Conservation (phyloP, 2,797 vertebrate genomes). For the Cyclopterus lumpus region DNA sequence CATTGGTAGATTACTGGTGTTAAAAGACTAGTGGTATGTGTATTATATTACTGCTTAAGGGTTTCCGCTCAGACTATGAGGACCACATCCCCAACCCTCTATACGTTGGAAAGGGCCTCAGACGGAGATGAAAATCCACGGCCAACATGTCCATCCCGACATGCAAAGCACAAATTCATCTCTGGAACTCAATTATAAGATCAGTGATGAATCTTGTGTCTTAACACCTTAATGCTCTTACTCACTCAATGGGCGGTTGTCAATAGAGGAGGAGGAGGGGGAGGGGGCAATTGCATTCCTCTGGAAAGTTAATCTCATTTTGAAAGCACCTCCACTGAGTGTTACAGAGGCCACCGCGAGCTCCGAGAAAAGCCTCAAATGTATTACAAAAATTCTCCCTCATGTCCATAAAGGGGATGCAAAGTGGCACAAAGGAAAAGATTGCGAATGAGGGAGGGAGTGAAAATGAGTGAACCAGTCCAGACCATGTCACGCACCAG, state of each 20-base stretch:
- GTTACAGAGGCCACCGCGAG: slow-evolving; percentile 73
- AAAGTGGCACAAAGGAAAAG: not conserved
- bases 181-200: slow-evolving; percentile 60
- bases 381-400: not conserved
- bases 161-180: slow-evolving; percentile 90
- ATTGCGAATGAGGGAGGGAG: not conserved
- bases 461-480: not conserved
- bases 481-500: not conserved
- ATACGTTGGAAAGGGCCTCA: not conserved
- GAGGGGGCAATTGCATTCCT: slow-evolving; percentile 88
- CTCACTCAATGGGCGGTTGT: slow-evolving; percentile 85
- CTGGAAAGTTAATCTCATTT: slow-evolving; percentile 88
- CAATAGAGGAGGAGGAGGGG: slow-evolving; percentile 73
- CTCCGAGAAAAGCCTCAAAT: slow-evolving; percentile 69
- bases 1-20: not conserved
- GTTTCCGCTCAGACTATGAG: not conserved
- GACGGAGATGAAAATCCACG: not conserved
- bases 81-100: not conserved
- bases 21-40: not conserved
- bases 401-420: not conserved
- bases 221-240: slow-evolving; percentile 79
- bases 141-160: slow-evolving; percentile 15
- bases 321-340: slow-evolving; percentile 84
- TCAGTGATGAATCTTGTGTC: slow-evolving; percentile 68
- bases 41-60: not conserved